Evolutionary conservation across 2,888 invertebrate genomes (phyloP), one percentile per base, ranked within the genome.

Genomic region (Lepidochrysops patricia): DNA sequence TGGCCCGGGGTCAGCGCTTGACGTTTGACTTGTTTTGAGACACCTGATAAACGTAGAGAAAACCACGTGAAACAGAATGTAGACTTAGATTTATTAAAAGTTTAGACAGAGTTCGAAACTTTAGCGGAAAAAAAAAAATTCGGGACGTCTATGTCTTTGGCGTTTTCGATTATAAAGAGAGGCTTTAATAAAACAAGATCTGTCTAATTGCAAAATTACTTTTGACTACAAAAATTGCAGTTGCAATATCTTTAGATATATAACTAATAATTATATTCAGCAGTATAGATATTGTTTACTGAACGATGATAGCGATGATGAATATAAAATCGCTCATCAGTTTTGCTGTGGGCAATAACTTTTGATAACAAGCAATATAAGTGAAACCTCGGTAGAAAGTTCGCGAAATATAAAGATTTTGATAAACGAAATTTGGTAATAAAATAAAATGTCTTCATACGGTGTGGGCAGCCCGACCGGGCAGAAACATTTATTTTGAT

Each of bases 401-500:
- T 23, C 7, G 19, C 43, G 19, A 23, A 9, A 19, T 43, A 9
- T 15, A 19, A 23, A 43, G 13, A 43, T 43, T 19, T 43, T 9
- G 43, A 43, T 43, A 43, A 23, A 43, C 43, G 19, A 43, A 4
- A 43, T 43, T 43, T 19, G 19, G 19, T 9, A 43, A 43, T 43
- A 43, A 43, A 43, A 43, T 23, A 23, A 43, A 43, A 43, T 43
- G 43, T 43, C 43, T 43, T 43, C 43, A 43, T 43, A 43, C 19
- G 6, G 43, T 43, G 43, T 43, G 43, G 43, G 43, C 4, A 43
- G 43, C 19, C 19, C 7, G 43, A 19, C 19, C 43, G 19, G 9
- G 12, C n/a, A 4, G n/a, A 19, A 23, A 23, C 7, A 29, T 4
- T 43, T 4, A 23, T 19, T 43, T 23, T 23, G 43, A 2, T 23